Percentiles rank a stretch among this genome's conserved stretches.
These are phyloP conservation scores for Myiozetetes cayanensis DNA, from an alignment of 2,113 vertebrate genomes.

Conservation along the genomic window DNA sequence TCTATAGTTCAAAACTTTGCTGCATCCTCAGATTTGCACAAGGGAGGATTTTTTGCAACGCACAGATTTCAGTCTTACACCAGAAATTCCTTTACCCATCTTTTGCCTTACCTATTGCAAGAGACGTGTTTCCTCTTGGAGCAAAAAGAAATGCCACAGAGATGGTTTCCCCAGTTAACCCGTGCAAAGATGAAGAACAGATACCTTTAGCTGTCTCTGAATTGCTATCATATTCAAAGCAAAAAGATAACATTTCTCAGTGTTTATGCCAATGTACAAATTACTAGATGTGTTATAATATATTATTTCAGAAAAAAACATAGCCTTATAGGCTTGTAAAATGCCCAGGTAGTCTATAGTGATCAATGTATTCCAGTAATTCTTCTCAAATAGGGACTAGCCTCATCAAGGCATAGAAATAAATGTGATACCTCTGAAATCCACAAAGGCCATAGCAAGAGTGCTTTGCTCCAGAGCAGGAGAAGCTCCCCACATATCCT, in stretches of 20 bases:
- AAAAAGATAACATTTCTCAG: background rate
- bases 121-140: background rate
- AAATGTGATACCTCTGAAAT: background rate
- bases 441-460: background rate
- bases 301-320: background rate
- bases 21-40: background rate
- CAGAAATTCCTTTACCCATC: background rate
- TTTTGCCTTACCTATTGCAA: background rate
- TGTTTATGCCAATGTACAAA: background rate
- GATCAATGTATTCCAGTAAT: background rate
- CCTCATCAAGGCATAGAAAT: background rate
- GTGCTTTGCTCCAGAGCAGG: background rate
- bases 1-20: background rate
- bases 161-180: background rate
- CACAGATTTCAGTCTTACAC: fast-evolving
- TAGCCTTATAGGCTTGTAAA: background rate
- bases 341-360: background rate
- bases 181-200: background rate
- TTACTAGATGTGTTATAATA: background rate
- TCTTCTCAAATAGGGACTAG: background rate
- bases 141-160: background rate
- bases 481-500: background rate
- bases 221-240: background rate
- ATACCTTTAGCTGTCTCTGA: background rate
- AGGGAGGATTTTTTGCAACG: background rate